phyloP scores from a whole-genome alignment of 2,113 vertebrate genomes.

The Phyllopteryx taeniolatus region DNA sequence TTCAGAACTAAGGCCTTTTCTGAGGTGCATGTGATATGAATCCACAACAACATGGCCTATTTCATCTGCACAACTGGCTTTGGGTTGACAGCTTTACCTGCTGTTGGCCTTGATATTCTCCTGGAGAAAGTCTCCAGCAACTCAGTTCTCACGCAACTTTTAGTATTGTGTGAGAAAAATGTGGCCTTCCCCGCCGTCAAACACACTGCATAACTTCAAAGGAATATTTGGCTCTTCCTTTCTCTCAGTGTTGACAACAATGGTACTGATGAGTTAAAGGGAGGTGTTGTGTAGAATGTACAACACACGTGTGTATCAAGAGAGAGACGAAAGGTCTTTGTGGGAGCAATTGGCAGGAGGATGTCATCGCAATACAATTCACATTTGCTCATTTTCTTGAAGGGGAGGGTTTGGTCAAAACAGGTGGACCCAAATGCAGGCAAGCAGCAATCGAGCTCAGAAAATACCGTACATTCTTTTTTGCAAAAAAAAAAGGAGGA shows the following conservation, averaged over 20 bases:
- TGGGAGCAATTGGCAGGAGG: not conserved
- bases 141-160: not conserved
- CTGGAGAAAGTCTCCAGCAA: conserved; percentile 5
- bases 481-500: not conserved
- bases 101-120: conserved; percentile 10
- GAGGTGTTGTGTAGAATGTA: conserved; percentile 6
- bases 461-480: not conserved
- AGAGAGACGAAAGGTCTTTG: conserved; percentile 7
- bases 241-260: conserved; percentile 37
- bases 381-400: not conserved
- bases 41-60: conserved; percentile 27
- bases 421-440: not conserved
- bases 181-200: conserved; percentile 13
- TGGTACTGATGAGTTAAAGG: conserved; percentile 12
- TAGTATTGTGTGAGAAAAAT: not conserved
- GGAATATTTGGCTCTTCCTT: conserved; percentile 26
- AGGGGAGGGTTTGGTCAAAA: not conserved
- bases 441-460: not conserved
- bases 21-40: conserved; percentile 26
- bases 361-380: not conserved
- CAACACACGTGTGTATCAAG: conserved; percentile 28
- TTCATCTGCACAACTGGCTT: conserved; percentile 1
- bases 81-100: conserved; percentile 16
- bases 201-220: conserved; percentile 42
- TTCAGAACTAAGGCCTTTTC: conserved; percentile 28